A percentile compares a stretch with the other conserved stretches of the same genome.
These are phyloP conservation scores for Menura novaehollandiae DNA, from an alignment of 2,113 vertebrate genomes.

Conservation along the genomic window DNA sequence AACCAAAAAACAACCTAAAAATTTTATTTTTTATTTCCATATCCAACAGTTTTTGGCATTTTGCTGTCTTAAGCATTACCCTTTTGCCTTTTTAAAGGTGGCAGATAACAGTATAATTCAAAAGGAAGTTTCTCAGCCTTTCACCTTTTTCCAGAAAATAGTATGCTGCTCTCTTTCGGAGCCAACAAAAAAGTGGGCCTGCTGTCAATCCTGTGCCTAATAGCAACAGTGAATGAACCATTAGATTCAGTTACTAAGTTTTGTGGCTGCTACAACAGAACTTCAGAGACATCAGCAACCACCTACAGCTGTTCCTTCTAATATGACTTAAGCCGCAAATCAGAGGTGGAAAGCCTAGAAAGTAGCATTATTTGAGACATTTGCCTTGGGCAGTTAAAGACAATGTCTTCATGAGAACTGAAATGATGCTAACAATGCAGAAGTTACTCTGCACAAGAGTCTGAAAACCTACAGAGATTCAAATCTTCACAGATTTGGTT, in stretches of 20 bases:
- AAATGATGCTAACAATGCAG: rapidly evolving
- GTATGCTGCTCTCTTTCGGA: not conserved
- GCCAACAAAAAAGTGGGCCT: not conserved
- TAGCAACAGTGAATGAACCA: not conserved
- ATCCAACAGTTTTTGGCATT: not conserved
- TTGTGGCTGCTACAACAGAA: not conserved
- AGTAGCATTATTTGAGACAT: not conserved
- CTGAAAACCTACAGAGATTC: not conserved
- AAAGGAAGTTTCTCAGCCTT: not conserved
- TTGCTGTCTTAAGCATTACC: not conserved
- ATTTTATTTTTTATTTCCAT: not conserved
- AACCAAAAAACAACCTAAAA: not conserved
- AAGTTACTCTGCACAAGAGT: not conserved
- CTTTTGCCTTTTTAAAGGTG: not conserved
- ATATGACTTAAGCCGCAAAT: not conserved
- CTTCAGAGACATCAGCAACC: not conserved
- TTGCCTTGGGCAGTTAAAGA: not conserved
- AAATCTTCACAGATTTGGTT: not conserved
- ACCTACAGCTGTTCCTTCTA: not conserved
- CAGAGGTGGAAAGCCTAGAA: not conserved
- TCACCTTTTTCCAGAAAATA: not conserved
- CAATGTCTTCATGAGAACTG: not conserved
- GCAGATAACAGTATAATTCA: not conserved
- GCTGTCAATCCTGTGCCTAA: not conserved
- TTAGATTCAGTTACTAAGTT: not conserved